phyloP scores from a whole-genome alignment of 30 jellyfish, hydroid and myxozoan genomes.

The Aurelia sp. region DNA sequence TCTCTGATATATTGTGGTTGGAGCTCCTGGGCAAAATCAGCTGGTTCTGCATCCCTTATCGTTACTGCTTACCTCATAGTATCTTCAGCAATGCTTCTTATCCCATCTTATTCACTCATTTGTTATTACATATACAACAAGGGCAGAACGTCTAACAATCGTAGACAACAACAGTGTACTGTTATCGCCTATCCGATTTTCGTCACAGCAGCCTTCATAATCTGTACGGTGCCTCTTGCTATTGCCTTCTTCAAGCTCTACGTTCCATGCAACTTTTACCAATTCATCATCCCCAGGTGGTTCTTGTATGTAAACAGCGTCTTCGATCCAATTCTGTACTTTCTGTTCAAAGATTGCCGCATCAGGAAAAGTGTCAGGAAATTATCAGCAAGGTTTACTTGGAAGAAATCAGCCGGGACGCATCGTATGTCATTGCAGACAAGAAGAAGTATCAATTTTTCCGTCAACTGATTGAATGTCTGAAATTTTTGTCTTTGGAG shows the following conservation, averaged over 20 bases:
- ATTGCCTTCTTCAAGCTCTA: neutral
- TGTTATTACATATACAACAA: neutral
- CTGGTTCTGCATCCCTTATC: constrained; percentile 11
- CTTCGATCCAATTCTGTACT: constrained; percentile 34
- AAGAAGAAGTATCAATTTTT: too few species aligned
- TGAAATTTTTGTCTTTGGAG: too few species aligned
- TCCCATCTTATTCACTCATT: constrained; percentile 10
- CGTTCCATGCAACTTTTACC: constrained; percentile 26
- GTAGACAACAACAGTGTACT: neutral
- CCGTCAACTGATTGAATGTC: too few species aligned
- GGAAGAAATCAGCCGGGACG: too few species aligned
- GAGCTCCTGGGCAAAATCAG: constrained; percentile 25
- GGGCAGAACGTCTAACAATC: neutral
- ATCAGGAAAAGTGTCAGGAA: too few species aligned
- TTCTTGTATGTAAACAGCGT: constrained; percentile 23
- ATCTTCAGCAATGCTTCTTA: neutral
- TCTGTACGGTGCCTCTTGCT: constrained; percentile 37
- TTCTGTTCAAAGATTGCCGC: constrained; percentile 16
- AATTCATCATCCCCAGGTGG: constrained; percentile 42
- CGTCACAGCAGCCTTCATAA: constrained; percentile 25
- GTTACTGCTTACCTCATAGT: constrained; percentile 11
- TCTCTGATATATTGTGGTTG: constrained; percentile 15
- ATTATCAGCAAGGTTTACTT: too few species aligned
- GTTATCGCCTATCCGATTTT: constrained; percentile 24
- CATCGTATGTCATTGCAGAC: too few species aligned